Conservation (phyloP, 92 coral and sea anemone genomes). For the Epizoanthus ramosus region DNA sequence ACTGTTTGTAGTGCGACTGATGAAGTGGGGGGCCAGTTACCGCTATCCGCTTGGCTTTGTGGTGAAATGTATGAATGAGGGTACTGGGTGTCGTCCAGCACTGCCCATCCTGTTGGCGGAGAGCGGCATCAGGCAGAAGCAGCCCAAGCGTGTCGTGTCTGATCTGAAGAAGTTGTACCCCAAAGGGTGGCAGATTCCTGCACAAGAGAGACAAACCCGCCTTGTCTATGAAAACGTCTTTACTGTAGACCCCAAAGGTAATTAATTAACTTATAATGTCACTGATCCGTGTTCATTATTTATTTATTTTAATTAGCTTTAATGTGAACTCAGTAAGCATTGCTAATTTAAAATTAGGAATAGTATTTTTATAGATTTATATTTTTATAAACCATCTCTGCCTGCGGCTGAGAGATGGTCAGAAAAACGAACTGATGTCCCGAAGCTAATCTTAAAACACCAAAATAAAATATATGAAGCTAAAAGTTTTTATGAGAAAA, state of each 20-base stretch:
- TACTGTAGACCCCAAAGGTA: conserved; percentile 75
- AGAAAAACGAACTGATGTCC: too few relatives aligned
- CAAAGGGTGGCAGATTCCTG: conserved; percentile 76
- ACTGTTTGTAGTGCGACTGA: conserved; percentile 86
- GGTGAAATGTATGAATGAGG: conserved; percentile 67
- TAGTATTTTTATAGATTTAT: too few relatives aligned
- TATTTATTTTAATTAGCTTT: too few relatives aligned
- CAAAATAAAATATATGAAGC: too few relatives aligned
- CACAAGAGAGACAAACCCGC: conserved; percentile 69
- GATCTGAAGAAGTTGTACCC: conserved; percentile 64
- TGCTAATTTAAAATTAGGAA: too few relatives aligned
- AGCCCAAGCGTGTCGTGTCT: conserved; percentile 53
- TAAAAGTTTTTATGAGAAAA: too few relatives aligned
- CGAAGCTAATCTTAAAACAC: too few relatives aligned
- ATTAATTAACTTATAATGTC: not conserved
- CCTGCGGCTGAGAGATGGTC: too few relatives aligned
- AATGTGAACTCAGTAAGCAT: too few relatives aligned
- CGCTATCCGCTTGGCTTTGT: conserved; percentile 91
- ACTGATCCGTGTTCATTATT: too few relatives aligned
- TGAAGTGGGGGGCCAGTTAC: conserved; percentile 94
- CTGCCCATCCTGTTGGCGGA: conserved; percentile 79
- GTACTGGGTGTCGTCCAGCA: conserved; percentile 52
- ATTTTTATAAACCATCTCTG: too few relatives aligned
- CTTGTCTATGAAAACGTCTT: conserved; percentile 61
- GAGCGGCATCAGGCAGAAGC: conserved; percentile 66